Base-by-base conservation (phyloP, 2,888 invertebrate species). In the Cantharis rufa region DNA sequence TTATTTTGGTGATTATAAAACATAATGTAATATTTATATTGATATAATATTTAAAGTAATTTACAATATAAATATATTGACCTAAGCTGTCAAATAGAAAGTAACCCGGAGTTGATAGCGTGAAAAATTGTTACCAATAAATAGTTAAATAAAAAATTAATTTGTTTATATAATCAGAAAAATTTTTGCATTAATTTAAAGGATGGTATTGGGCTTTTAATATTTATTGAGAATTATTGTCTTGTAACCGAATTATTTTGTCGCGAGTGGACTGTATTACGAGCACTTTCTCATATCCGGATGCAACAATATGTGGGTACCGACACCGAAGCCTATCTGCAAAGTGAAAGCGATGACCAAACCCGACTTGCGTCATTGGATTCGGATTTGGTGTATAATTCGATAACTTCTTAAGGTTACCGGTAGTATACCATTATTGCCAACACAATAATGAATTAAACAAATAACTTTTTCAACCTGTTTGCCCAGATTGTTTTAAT, bases 211-310 rank as follows among this genome's bases (percentile, higher is more conserved):
- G 5, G 4, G n/a, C 5, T 32, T 32, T 32, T n/a, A 32, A 32
- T 32, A 32, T n/a, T 48, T 48, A n/a, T 48, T 48, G n/a, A 10
- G 27, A 62, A 70, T 62, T 10, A 70, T n/a, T 18, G 64, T 64
- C 13, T 10, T 64, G 21, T 61, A 70, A 62, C 9, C 68, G 75
- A 24, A 71, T 68, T 71, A 75, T 71, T 68, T 71, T 76, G 64
- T 75, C 69, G 63, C 16, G 13, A 71, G 62, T 71, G 71, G 71
- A 74, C 74, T 68, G 77, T 71, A 72, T 48, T 68, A 16, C 75
- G 68, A 77, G 75, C 82, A 81, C 82, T 82, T 82, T 82, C 82
- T 80, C 80, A 78, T 76, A 81, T 82, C 81, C 82, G 82, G 81
- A 81, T 81, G 78, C 78, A 77, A 74, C 79, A 74, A 81, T n/a